These are phyloP conservation scores for Caenorhabditis briggsae DNA, from an alignment of 1,140 invertebrate species.

Conservation along the genomic window DNA sequence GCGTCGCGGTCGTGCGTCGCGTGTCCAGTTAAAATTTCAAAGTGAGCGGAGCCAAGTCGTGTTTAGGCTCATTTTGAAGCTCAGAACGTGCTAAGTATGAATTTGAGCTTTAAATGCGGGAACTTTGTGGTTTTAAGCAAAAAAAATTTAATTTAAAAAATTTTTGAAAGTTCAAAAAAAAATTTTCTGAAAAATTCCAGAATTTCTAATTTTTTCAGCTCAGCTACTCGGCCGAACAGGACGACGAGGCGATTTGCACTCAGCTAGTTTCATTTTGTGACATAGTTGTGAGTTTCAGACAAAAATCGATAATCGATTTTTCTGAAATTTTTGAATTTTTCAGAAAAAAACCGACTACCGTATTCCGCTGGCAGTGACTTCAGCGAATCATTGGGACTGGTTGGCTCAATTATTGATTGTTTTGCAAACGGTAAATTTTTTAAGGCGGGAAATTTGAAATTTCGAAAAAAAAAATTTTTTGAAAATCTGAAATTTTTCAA, in stretches of 20 bases:
- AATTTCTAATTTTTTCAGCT: constrained; percentile 50
- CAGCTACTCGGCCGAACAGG: constrained; percentile 54
- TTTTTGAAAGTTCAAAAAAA: too few relatives aligned
- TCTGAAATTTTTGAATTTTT: not conserved
- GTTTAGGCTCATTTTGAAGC: too few relatives aligned
- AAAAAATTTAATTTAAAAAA: too few relatives aligned
- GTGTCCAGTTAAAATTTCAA: too few relatives aligned
- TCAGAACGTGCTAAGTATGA: too few relatives aligned
- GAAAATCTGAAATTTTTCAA: not conserved
- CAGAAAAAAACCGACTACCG: constrained; percentile 57
- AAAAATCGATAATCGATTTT: not conserved
- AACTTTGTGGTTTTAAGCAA: too few relatives aligned
- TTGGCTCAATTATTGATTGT: constrained; percentile 19
- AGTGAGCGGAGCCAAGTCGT: too few relatives aligned
- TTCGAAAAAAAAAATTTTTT: not conserved
- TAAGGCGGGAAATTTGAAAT: too few relatives aligned
- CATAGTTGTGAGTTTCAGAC: constrained; percentile 29
- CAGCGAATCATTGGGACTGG: constrained; percentile 48
- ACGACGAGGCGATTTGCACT: constrained; percentile 49
- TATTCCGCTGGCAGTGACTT: constrained; percentile 40
- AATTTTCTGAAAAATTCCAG: not conserved
- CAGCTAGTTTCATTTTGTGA: constrained; percentile 16
- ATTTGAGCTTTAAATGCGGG: too few relatives aligned
- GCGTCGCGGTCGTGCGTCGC: too few relatives aligned
- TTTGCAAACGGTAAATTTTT: constrained; percentile 47